Base-by-base conservation (phyloP, 1,140 invertebrate species). In the Achroia grisella region DNA sequence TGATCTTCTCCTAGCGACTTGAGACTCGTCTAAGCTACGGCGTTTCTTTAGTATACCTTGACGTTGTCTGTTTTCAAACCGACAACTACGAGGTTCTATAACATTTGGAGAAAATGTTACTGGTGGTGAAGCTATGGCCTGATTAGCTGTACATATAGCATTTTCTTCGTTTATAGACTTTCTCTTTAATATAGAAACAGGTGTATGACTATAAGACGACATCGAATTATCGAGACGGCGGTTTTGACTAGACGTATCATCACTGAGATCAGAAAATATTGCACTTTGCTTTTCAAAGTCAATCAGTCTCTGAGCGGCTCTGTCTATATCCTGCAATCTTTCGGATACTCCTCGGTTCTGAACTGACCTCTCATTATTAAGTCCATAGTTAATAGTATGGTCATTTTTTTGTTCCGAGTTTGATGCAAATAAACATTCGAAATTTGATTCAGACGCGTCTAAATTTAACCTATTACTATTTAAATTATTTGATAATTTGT, bases 11-110 rank as follows among this genome's bases (percentile, higher is more conserved):
- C 90, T 86, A 44, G 91, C 83, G 34, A 92, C 91, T 72, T 91
- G 91, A 2, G 89, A 92, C 66, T 94, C 93, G 62, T 94, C 93
- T 43, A 94, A 82, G 59, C 92, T 94, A 41, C 92, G 89, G 33
- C 92, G 87, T 78, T 94, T 94, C 64, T 95, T 95, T 32, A 95
- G 79, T 61, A 95, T 95, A 33, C 93, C 93, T 64, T 92, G 90
- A 36, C 90, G 89, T 61, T 91, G 89, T 43, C 87, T 79, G 50
- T 87, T 89, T 44, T 85, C 87, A 44, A 69, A 67, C 12, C 75
- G 72, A 45, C 72, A 73, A 30, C 87, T 80, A 10, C 83, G 77
- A 4, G 88, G 87, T 63, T 91, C 90, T 28, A 91, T 62, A 28
- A 92, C 90, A 53, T 77, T 91, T 0, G 90, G 90, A 3, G 91